Base-by-base conservation (phyloP, 2,113 vertebrate species). In the Etheostoma spectabile region DNA sequence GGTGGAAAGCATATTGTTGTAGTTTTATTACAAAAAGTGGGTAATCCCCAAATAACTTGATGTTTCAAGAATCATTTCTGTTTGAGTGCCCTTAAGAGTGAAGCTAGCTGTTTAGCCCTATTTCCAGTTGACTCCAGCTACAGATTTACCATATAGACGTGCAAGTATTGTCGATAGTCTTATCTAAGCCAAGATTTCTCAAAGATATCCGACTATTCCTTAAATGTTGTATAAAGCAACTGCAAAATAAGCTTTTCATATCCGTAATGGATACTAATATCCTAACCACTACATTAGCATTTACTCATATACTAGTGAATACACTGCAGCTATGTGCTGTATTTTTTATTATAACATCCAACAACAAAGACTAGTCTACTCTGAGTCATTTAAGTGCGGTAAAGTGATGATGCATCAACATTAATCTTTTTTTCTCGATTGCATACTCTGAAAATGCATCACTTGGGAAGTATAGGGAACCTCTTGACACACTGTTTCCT, bases 401-500 rank as follows among this genome's bases (percentile, higher is more conserved):
- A 92, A 93, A 88, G 82, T 90, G 94, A 94, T 90, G 88, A 94
- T 93, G 87, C 91, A 90, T 92, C 88, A 87, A 87, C 88, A 90
- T 93, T 90, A 88, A 90, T 92, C 86, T 90, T 92, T 90, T 27
- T 81, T 91, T 86, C 87, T 86, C 86, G 84, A 88, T 93, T 57
- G 63, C 83, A 86, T 88, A 90, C 77, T 93, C 74, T 85, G 87
- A 60, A 86, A 92, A 90, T 88, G 85, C 79, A 84, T 95, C 92
- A 95, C 93, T 66, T 59, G 92, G 92, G 95, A 94, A 86, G 89
- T 90, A 92, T 86, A 72, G 76, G 83, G 88, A 95, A 95, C 93
- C 94, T 95, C 89, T 90, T 95, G 94, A 95, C 94, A 95, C 53
- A 77, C 84, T 75, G 91, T 94, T 96, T 95, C 94, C 94, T 94